Conservation (phyloP, 1,140 invertebrate species). For the Orius laevigatus region DNA sequence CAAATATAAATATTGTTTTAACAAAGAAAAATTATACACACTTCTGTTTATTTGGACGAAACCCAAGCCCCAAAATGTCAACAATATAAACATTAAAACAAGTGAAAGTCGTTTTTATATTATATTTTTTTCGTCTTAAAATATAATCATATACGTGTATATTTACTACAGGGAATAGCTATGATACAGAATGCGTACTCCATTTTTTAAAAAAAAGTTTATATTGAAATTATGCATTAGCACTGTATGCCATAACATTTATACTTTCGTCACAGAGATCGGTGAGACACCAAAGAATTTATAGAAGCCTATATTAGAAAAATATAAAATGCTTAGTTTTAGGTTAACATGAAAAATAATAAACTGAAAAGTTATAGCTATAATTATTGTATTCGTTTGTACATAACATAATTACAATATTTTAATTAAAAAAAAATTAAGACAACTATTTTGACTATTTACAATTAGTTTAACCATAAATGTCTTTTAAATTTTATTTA, state of each 20-base stretch:
- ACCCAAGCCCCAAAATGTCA: slow-evolving; percentile 6
- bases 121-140: slow-evolving; percentile 9
- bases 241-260: neutral
- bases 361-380: too few species aligned
- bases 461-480: slow-evolving; percentile 1
- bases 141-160: slow-evolving; percentile 10
- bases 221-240: too few species aligned
- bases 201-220: too few species aligned
- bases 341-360: too few species aligned
- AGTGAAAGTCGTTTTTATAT: too few species aligned
- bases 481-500: neutral
- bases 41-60: too few species aligned
- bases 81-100: slow-evolving; percentile 13
- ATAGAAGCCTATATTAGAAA: too few species aligned
- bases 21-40: neutral
- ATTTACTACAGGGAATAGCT: slow-evolving; percentile 13
- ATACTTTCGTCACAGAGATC: neutral
- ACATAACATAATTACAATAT: slow-evolving; percentile 1
- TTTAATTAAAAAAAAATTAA: slow-evolving; percentile 2
- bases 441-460: neutral
- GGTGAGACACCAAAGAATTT: too few species aligned
- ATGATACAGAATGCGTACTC: slow-evolving; percentile 6
- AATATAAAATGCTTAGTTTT: too few species aligned
- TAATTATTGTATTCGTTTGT: neutral
- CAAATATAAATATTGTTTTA: slow-evolving; percentile 1